Conservation (phyloP, 2,797 vertebrate species). For the Rhabdomys pumilio region DNA sequence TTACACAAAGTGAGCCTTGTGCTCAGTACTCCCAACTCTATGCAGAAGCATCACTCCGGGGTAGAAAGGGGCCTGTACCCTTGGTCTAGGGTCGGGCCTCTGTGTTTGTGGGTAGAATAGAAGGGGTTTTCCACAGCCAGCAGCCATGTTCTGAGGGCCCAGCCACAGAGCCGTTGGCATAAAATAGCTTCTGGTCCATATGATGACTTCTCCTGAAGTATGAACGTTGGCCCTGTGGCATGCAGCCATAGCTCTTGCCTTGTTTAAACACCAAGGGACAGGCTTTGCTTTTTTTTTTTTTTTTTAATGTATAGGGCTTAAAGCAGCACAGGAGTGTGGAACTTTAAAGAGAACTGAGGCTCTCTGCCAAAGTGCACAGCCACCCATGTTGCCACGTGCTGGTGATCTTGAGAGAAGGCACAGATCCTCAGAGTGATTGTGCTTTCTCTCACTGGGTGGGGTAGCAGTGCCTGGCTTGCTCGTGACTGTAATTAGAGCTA, state of each 20-base stretch:
- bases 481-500: constrained; percentile 17
- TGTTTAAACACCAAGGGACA: constrained; percentile 11
- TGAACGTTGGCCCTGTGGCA: background rate
- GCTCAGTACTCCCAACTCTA: background rate
- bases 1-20: background rate
- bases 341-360: constrained; percentile 25
- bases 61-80: background rate
- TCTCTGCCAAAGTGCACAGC: background rate
- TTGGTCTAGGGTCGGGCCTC: no score
- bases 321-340: background rate
- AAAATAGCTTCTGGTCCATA: background rate
- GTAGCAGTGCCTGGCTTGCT: background rate
- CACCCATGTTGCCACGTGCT: background rate
- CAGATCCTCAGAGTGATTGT: constrained; percentile 44
- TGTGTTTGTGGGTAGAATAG: background rate
- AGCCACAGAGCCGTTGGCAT: background rate
- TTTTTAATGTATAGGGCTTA: background rate
- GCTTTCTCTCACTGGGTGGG: background rate
- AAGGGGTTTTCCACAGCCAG: background rate
- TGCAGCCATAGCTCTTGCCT: background rate
- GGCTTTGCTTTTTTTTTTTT: background rate
- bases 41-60: background rate
- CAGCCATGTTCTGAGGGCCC: background rate
- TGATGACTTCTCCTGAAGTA: background rate
- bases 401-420: constrained; percentile 27